Evolutionary conservation across 2,113 vertebrate genomes (phyloP).

Genomic region (Pterophyllum scalare): DNA sequence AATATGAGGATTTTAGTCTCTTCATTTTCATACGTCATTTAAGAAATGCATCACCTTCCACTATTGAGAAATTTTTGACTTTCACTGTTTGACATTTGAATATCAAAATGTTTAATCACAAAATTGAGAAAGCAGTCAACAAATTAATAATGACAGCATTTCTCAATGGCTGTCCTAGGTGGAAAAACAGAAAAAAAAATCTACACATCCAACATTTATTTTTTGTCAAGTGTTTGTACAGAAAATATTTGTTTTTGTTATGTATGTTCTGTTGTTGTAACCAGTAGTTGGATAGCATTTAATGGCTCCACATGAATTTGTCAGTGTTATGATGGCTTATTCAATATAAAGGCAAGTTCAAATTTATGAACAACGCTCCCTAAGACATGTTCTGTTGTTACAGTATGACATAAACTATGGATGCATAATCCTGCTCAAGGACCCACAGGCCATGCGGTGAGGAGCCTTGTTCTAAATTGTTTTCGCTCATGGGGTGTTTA

Average conservation of each 20-base stretch:
- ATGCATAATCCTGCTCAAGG: constrained; percentile 1
- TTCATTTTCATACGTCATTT: not conserved
- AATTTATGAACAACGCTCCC: not conserved
- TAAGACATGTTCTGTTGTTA: not conserved
- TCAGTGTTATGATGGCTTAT: not conserved
- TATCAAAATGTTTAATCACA: not conserved
- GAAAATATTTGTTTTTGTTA: not conserved
- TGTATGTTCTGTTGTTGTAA: not conserved
- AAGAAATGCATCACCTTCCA: not conserved
- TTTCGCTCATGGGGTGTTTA: no score
- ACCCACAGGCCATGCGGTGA: not conserved
- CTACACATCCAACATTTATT: not conserved
- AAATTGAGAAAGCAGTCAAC: not conserved
- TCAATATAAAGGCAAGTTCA: not conserved
- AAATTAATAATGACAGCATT: not conserved
- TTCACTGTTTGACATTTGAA: not conserved
- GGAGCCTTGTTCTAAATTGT: not conserved
- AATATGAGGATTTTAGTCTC: not conserved
- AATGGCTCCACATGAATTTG: not conserved
- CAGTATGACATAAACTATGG: not conserved
- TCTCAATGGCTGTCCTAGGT: not conserved
- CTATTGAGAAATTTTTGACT: not conserved
- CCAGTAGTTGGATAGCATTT: not conserved
- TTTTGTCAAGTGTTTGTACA: not conserved
- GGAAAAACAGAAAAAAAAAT: no score